These are phyloP conservation scores for Pediacus dermestoides DNA, from an alignment of 2,888 invertebrate genomes.

Conservation along the genomic window DNA sequence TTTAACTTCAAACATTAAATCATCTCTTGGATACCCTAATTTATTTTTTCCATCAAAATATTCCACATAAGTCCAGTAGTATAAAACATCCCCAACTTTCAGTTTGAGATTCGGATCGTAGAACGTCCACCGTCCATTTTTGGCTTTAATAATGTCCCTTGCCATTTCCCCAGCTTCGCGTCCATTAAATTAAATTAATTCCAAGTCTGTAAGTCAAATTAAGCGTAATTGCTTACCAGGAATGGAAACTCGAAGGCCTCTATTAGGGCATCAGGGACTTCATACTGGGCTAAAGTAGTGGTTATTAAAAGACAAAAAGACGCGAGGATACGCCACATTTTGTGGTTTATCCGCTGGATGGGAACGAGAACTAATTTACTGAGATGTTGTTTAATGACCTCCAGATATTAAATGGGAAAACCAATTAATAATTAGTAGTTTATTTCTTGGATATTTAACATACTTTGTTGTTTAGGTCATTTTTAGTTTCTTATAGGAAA, in stretches of 20 bases:
- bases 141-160: constrained; percentile 59
- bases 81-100: constrained; percentile 64
- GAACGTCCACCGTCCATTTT: constrained; percentile 65
- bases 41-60: constrained; percentile 55
- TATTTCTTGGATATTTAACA: too few relatives aligned
- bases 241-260: constrained; percentile 60
- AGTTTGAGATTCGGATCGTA: constrained; percentile 58
- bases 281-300: too few relatives aligned
- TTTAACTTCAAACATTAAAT: constrained; percentile 52
- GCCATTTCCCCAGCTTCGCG: constrained; percentile 59
- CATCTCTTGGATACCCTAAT: constrained; percentile 64
- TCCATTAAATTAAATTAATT: constrained; percentile 54
- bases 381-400: too few relatives aligned
- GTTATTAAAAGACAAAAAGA: too few relatives aligned
- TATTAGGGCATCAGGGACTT: constrained; percentile 56
- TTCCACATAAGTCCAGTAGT: constrained; percentile 74
- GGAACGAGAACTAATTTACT: too few relatives aligned
- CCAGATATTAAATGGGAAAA: too few relatives aligned
- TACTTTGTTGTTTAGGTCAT: too few relatives aligned
- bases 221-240: constrained; percentile 54
- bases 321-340: too few relatives aligned
- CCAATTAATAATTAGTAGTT: too few relatives aligned
- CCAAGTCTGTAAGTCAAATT: background rate
- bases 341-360: too few relatives aligned
- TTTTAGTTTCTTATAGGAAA: too few relatives aligned